Percentiles rank a stretch among this genome's conserved stretches.
phyloP scores from a whole-genome alignment of 2,113 vertebrate genomes.

The Pogona vitticeps region DNA sequence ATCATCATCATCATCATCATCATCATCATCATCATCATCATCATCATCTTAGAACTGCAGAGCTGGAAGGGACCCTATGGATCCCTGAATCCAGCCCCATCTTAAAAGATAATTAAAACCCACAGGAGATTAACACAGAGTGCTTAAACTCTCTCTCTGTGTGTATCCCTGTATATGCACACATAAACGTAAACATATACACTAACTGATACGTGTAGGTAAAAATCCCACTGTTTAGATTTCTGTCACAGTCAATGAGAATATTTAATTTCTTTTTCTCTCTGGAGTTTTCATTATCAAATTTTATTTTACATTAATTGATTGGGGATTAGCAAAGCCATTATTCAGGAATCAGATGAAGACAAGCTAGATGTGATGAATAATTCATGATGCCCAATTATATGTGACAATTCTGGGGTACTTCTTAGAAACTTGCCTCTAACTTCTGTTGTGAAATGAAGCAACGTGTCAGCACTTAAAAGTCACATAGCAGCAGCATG shows the following conservation, averaged over 20 bases:
- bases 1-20: too few species aligned
- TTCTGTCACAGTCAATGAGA: constrained; percentile 73
- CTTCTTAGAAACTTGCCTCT: constrained; percentile 71
- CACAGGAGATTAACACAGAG: not conserved
- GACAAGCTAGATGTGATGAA: constrained; percentile 77
- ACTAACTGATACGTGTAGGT: not conserved
- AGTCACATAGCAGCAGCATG: not conserved
- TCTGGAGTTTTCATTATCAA: constrained; percentile 82
- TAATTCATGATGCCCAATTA: constrained; percentile 80
- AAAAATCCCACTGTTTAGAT: constrained; percentile 75
- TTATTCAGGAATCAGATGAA: constrained; percentile 78
- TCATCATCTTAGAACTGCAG: too few species aligned
- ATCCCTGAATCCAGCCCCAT: not conserved
- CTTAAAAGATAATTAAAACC: constrained; percentile 20
- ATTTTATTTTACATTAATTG: constrained; percentile 85
- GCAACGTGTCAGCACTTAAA: not conserved
- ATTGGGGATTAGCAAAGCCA: constrained; percentile 82
- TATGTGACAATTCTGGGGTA: constrained; percentile 62
- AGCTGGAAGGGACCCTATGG: too few species aligned
- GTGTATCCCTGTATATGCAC: not conserved
- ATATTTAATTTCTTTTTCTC: constrained; percentile 79
- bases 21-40: too few species aligned
- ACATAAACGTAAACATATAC: not conserved
- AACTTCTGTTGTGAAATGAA: constrained; percentile 54
- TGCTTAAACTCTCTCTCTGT: not conserved